Base-by-base conservation (phyloP, 2,113 vertebrate species). In the Phylloscopus trochiloides region DNA sequence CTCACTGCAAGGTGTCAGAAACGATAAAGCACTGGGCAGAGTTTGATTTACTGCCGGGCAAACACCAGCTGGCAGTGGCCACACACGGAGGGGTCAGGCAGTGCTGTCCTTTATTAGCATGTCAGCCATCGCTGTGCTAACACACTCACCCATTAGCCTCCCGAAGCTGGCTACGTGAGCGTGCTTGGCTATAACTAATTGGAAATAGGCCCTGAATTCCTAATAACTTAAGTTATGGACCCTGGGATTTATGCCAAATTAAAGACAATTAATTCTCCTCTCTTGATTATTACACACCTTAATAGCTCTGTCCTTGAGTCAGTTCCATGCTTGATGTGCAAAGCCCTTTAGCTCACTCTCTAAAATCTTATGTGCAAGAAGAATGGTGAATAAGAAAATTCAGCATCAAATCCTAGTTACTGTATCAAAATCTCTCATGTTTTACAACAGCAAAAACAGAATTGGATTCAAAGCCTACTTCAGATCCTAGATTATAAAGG, bases 211-310 rank as follows among this genome's bases (percentile, higher is more conserved):
- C 86, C 91, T 92, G 96, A 97, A 98, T 98, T 97, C 95, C 73
- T 97, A 94, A 97, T 96, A 97, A 85, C 29, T 78, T 82, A 83
- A 97, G 81, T 92, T 96, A 94, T 45, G 76, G 93, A 97, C 95
- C 97, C 97, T 96, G 97, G 97, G 97, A 97, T 97, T 97, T 96
- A 95, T 43, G 96, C 97, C 98, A 98, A 98, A 98, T 98, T 98
- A 98, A 98, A 96, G 97, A 98, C 97, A 98, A 98, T 98, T 98
- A 97, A 98, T 98, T 98, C 97, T 97, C 95, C 75, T 97, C 94
- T 97, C 95, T 97, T 96, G 97, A 97, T 98, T 97, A 97, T 97
- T 94, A 77, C 65, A 61, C 90, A 96, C 91, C 97, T 97, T 97
- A 98, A 96, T 96, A 97, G 97, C 94, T 97, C 96, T 71, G 96